Base-by-base conservation (phyloP, 1,140 invertebrate species). In the Aplysia californica region DNA sequence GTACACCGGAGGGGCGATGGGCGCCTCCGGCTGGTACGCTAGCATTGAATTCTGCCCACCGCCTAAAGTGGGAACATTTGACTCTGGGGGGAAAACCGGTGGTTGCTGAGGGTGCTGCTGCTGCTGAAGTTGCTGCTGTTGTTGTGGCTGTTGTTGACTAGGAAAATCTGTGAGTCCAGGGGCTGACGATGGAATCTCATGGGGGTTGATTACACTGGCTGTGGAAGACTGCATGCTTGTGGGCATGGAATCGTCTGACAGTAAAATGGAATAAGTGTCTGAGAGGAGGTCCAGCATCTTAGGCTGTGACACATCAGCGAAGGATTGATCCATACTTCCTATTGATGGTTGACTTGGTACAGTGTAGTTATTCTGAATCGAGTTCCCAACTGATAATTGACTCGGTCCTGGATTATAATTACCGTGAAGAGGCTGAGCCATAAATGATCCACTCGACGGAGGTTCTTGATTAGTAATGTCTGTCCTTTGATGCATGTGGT, bases 241-340 rank as follows among this genome's bases (percentile, higher is more conserved):
- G 66, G 66, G 21, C n/a, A n/a, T 10, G 31, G 39, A 68, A 15
- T 68, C 66, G 29, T 68, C 39, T 6, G 36, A 23, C n/a, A 68
- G n/a, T 41, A 68, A 68, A 26, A 68, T 44, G n/a, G 36, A 44
- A 38, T 68, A 41, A 4, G 66, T 31, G 26, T 68, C 66, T 26
- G 66, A 68, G 23, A 68, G 66, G 2, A 68, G 66, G 39, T 68
- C 66, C 39, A 68, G 23, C 66, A 68, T 68, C 39, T 68, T 68
- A 26, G 66, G 39, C 21, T 68, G 66, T 68, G 20, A 41, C 21
- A n/a, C n/a, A n/a, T 68, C 66, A 26, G 23, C 39, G 23, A 0
- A 1, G 39, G 3, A 1, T 65, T 3, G 2, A n/a, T 65, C 33
- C 23, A 20, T 20, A 20, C n/a, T 35, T 35, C n/a, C n/a, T n/a